A percentile compares a stretch with the other conserved stretches of the same genome.
Conservation (phyloP, 92 coral and sea anemone genomes). For the Montipora capitata region DNA sequence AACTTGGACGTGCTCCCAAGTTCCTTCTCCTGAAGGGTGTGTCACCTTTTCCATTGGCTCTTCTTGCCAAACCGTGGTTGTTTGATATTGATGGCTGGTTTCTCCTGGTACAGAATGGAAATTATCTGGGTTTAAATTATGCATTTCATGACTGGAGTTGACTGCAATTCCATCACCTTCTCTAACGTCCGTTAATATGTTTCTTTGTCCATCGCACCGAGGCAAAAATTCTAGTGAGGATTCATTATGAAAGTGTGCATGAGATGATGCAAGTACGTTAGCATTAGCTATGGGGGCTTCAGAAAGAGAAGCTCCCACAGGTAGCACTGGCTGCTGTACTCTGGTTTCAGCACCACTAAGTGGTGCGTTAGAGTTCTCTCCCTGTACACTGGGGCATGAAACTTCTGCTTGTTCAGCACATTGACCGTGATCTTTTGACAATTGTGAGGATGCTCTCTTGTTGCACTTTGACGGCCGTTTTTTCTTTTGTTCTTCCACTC, state of each 20-base stretch:
- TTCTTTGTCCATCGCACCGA: conserved; percentile 10
- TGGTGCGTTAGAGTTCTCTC: conserved; percentile 19
- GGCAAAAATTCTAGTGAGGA: conserved; percentile 22
- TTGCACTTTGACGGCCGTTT: conserved; percentile 71
- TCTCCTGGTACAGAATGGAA: conserved; percentile 23
- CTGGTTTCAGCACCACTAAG: neutral
- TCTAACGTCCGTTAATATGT: neutral
- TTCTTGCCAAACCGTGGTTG: conserved; percentile 16
- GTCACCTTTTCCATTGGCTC: conserved; percentile 6
- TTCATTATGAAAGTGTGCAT: conserved; percentile 7
- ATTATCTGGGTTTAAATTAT: neutral
- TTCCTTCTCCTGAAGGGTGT: conserved; percentile 1
- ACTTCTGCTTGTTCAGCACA: conserved; percentile 23
- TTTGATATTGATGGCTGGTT: conserved; percentile 17
- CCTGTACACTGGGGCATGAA: conserved; percentile 10
- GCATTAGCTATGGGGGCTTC: conserved; percentile 54
- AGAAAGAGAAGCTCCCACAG: conserved; percentile 32
- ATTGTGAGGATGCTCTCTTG: conserved; percentile 29
- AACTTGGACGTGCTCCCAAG: conserved; percentile 29
- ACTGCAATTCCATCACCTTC: conserved; percentile 4
- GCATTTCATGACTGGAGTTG: neutral
- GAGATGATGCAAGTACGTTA: conserved; percentile 47
- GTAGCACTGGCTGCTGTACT: conserved; percentile 13
- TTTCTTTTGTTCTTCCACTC: conserved; percentile 84
- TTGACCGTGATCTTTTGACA: conserved; percentile 36